Conservation (phyloP, 2,888 invertebrate species). For the Napeogenes inachia region DNA sequence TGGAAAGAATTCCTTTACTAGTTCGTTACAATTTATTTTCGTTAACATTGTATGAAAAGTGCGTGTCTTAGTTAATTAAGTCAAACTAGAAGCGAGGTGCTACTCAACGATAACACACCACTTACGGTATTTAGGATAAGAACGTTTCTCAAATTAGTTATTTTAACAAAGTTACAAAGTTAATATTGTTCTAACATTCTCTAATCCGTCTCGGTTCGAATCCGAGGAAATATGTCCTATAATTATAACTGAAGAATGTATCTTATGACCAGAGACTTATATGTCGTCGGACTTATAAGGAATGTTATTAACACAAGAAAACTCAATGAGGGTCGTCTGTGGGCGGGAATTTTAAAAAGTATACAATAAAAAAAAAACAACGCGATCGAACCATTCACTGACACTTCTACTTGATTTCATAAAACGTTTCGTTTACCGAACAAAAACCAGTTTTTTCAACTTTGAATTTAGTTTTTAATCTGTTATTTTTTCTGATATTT, state of each 20-base stretch:
- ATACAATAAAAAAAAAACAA: no score
- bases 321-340: not conserved
- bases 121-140: not conserved
- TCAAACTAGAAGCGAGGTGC: not conserved
- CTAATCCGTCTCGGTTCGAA: conserved; percentile 12
- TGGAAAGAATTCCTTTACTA: no score
- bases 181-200: conserved; percentile 7
- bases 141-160: not conserved
- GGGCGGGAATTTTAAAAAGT: no score
- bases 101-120: not conserved
- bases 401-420: no score
- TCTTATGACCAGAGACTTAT: conserved; percentile 11
- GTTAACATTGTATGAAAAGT: not conserved
- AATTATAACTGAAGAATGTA: conserved; percentile 20
- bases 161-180: not conserved
- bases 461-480: no score
- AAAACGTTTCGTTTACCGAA: no score
- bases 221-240: conserved; percentile 17
- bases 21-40: no score
- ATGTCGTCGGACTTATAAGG: not conserved
- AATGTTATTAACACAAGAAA: not conserved
- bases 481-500: no score
- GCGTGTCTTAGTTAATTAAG: not conserved
- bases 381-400: no score
- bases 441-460: no score